phyloP scores from a whole-genome alignment of 1,140 invertebrate species.

The Pinna nobilis region DNA sequence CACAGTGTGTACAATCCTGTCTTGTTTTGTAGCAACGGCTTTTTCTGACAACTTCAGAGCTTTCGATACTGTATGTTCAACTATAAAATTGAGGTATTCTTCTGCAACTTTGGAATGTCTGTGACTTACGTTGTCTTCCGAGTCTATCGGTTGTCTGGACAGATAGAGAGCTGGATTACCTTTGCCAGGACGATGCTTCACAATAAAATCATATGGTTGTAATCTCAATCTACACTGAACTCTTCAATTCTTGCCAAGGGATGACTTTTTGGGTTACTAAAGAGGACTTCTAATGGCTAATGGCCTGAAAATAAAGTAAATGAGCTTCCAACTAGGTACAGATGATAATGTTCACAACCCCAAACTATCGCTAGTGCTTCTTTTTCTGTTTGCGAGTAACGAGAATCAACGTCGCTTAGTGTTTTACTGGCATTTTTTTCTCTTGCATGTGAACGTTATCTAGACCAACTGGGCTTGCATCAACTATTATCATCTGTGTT shows the following conservation, averaged over 20 bases:
- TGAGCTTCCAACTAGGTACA: constrained; percentile 18
- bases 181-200: constrained; percentile 14
- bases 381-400: constrained; percentile 41
- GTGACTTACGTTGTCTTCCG: neutral
- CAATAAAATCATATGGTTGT: constrained; percentile 31
- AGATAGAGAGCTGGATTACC: constrained; percentile 34
- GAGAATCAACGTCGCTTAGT: constrained; percentile 21
- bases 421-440: constrained; percentile 15
- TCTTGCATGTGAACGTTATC: constrained; percentile 19
- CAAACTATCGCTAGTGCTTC: constrained; percentile 64
- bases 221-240: constrained; percentile 37
- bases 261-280: constrained; percentile 14
- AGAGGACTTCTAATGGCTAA: constrained; percentile 13
- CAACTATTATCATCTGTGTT: constrained; percentile 20
- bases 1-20: neutral
- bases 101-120: constrained; percentile 22
- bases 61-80: neutral
- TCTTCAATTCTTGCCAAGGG: constrained; percentile 34
- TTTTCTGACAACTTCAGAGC: constrained; percentile 13
- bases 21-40: neutral
- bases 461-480: constrained; percentile 19
- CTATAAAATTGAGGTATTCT: constrained; percentile 16
- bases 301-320: constrained; percentile 43
- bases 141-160: constrained; percentile 17
- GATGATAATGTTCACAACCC: constrained; percentile 49